Evolutionary conservation across 2,888 invertebrate genomes (phyloP).

Genomic region (Dryobotodes eremita): DNA sequence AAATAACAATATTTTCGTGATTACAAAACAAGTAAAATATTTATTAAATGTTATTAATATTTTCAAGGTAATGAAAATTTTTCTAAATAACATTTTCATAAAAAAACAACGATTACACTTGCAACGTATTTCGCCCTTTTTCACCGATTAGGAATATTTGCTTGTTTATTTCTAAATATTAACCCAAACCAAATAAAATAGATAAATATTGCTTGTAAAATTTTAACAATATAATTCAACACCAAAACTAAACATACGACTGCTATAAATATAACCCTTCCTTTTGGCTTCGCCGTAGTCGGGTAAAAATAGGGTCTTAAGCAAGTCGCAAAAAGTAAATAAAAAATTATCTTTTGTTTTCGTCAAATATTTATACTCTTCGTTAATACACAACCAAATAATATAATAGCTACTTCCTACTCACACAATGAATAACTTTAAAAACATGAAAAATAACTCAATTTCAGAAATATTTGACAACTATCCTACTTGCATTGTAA

Average conservation of each 20-base stretch:
- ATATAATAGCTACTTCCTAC: slow-evolving; percentile 11
- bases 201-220: background rate
- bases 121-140: slow-evolving; percentile 33
- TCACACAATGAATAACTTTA: background rate
- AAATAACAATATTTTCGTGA: slow-evolving; percentile 47
- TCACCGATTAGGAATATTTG: slow-evolving; percentile 2
- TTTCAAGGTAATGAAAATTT: slow-evolving; percentile 10
- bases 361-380: background rate
- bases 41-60: slow-evolving; percentile 17
- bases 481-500: background rate
- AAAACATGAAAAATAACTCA: background rate
- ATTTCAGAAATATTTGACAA: background rate
- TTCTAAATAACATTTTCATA: slow-evolving; percentile 49
- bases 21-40: slow-evolving; percentile 54
- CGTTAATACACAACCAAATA: background rate
- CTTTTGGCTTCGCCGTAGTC: background rate
- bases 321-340: background rate
- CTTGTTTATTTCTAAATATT: slow-evolving; percentile 6
- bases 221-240: background rate
- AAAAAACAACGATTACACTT: slow-evolving; percentile 48
- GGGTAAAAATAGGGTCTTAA: background rate
- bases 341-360: background rate
- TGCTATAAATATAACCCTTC: no score
- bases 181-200: background rate
- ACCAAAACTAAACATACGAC: background rate